Base-by-base conservation (phyloP, 1,140 invertebrate species). In the Hyphantria cunea region DNA sequence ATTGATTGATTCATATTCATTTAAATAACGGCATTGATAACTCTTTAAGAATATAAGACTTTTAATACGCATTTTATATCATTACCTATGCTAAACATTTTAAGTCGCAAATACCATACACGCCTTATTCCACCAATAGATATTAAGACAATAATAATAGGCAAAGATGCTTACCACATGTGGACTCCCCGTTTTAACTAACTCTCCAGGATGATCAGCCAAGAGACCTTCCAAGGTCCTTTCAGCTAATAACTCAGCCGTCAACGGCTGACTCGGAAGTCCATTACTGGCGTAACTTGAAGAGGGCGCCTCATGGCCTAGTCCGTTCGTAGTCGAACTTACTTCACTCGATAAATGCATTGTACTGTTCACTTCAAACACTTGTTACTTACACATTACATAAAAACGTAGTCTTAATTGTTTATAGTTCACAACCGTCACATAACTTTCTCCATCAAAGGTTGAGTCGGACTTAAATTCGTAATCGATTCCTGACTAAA, bases 151-250 rank as follows among this genome's bases (percentile, higher is more conserved):
- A n/a, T n/a, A n/a, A n/a, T n/a, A n/a, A n/a, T n/a, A n/a, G n/a
- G n/a, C n/a, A n/a, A n/a, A n/a, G n/a, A n/a, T n/a, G 84, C 91
- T 86, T 73, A 93, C 93, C 86, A 99, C 95, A 91, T 98, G 97
- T 4, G 98, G 98, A 79, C 95, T 96, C 42, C 98, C 98, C 45
- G 98, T 99, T 78, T 97, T 94, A 53, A 99, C 95, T 47, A 99
- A 92, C 92, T 99, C 97, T 8, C 97, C 97, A 7, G 95, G 96
- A 91, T 98, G 97, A 82, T 99, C 97, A 15, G 96, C 94, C 51
- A 97, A 84, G 6, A 97, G 87, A 7, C 95, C 95, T 74, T 96
- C 96, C 66, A 97, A 88, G 0, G 96, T 96, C 15, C 96, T 92
- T 78, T 97, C 96, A n/a, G 96, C 95, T 52, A 97, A 85, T 42